These are phyloP conservation scores for Phaenicophaeus curvirostris DNA, from an alignment of 2,797 vertebrate species.

Conservation along the genomic window DNA sequence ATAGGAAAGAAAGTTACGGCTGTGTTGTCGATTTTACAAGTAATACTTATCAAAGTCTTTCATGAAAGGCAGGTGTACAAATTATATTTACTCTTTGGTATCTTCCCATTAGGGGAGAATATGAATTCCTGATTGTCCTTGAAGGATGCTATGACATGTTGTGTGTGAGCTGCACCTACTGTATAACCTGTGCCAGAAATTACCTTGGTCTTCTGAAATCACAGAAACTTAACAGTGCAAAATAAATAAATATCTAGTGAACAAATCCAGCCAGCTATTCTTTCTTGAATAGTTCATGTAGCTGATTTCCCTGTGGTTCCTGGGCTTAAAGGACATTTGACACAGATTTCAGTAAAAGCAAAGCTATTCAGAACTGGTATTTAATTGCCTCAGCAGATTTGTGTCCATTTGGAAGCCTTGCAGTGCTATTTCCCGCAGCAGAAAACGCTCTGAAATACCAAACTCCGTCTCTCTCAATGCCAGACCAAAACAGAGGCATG, in stretches of 20 bases:
- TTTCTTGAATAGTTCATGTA: background rate
- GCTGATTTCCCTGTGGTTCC: background rate
- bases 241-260: constrained; percentile 36
- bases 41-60: background rate
- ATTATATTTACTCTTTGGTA: constrained; percentile 53
- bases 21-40: background rate
- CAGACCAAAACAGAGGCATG: background rate
- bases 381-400: background rate
- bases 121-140: constrained; percentile 25
- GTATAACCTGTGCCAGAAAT: constrained; percentile 35
- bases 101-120: background rate
- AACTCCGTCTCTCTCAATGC: rapidly evolving
- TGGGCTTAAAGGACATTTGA: background rate
- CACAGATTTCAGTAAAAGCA: background rate
- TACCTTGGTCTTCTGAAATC: background rate
- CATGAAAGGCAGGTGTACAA: constrained; percentile 41
- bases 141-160: constrained; percentile 36
- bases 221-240: background rate
- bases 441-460: rapidly evolving
- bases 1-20: constrained; percentile 65
- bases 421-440: background rate
- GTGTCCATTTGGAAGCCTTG: background rate
- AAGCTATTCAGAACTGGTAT: background rate
- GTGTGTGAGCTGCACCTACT: background rate
- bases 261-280: background rate